These are phyloP conservation scores for Vanacampus margaritifer DNA, from an alignment of 2,113 vertebrate species.

Conservation along the genomic window DNA sequence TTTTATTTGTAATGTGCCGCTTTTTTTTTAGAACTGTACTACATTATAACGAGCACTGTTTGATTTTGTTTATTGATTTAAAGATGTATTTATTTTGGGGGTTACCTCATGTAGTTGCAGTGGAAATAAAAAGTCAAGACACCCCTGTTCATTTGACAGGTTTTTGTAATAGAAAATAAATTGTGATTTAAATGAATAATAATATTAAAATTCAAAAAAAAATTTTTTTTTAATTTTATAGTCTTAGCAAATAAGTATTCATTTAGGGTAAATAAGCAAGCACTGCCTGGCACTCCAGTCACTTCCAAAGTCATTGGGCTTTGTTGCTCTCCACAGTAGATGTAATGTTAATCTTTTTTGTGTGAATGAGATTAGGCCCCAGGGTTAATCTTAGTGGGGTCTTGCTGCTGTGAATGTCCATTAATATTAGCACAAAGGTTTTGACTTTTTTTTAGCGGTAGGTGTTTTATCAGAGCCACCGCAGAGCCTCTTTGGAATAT, in stretches of 20 bases:
- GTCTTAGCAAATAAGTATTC: not conserved
- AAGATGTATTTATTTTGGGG: too few species aligned
- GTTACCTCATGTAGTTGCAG: too few species aligned
- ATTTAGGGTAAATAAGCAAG: not conserved
- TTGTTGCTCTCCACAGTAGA: not conserved
- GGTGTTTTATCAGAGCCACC: slow-evolving; percentile 47
- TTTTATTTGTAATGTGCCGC: too few species aligned
- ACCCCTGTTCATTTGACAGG: too few species aligned
- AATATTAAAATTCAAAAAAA: too few species aligned
- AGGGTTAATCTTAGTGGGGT: slow-evolving; percentile 47
- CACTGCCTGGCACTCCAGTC: not conserved
- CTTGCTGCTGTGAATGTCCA: slow-evolving; percentile 29
- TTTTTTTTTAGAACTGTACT: too few species aligned
- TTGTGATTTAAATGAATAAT: too few species aligned
- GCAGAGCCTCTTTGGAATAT: slow-evolving; percentile 44
- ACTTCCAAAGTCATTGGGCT: slow-evolving; percentile 34
- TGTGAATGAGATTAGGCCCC: slow-evolving; percentile 39
- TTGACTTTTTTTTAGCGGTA: slow-evolving; percentile 5
- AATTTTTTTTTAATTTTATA: too few species aligned
- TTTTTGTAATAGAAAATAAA: too few species aligned
- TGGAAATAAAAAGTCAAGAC: too few species aligned
- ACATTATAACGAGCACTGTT: too few species aligned
- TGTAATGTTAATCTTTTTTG: slow-evolving; percentile 43
- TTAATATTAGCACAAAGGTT: slow-evolving; percentile 45
- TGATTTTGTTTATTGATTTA: too few species aligned